phyloP scores from a whole-genome alignment of 1,140 invertebrate species.

The Cyclina sinensis region DNA sequence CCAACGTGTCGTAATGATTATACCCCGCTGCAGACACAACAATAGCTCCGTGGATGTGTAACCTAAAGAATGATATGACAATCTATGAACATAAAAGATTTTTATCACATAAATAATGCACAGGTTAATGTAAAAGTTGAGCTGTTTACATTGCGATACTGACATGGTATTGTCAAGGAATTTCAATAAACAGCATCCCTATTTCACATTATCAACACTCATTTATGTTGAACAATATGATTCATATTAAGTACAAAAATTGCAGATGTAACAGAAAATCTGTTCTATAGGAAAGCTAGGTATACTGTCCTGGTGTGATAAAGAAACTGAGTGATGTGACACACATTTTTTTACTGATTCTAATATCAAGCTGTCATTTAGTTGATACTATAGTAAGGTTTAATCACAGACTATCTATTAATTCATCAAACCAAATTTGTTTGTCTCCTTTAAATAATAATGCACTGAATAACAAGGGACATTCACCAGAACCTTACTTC shows the following conservation, averaged over 20 bases:
- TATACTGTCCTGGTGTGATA: background rate
- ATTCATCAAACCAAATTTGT: too few species aligned
- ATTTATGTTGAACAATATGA: background rate
- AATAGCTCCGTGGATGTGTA: constrained; percentile 39
- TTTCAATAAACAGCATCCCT: background rate
- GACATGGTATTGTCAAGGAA: background rate
- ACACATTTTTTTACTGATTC: too few species aligned
- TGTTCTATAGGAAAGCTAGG: background rate
- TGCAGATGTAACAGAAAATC: background rate
- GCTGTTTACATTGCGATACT: constrained; percentile 19
- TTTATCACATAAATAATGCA: constrained; percentile 39
- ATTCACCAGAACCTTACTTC: too few species aligned
- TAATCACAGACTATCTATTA: too few species aligned
- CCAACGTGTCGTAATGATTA: constrained; percentile 38
- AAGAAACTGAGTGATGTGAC: too few species aligned
- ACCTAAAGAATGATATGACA: constrained; percentile 41
- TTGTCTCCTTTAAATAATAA: too few species aligned
- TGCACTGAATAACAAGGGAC: too few species aligned
- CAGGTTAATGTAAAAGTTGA: constrained; percentile 37
- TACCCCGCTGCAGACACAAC: constrained; percentile 27
- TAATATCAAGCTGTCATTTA: too few species aligned
- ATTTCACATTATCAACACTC: background rate
- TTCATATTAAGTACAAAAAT: background rate
- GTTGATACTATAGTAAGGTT: too few species aligned
- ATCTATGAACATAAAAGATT: constrained; percentile 43